These are phyloP conservation scores for Patiria pectinifera DNA, from an alignment of 53 echinoderm and acorn worm genomes.

Conservation along the genomic window DNA sequence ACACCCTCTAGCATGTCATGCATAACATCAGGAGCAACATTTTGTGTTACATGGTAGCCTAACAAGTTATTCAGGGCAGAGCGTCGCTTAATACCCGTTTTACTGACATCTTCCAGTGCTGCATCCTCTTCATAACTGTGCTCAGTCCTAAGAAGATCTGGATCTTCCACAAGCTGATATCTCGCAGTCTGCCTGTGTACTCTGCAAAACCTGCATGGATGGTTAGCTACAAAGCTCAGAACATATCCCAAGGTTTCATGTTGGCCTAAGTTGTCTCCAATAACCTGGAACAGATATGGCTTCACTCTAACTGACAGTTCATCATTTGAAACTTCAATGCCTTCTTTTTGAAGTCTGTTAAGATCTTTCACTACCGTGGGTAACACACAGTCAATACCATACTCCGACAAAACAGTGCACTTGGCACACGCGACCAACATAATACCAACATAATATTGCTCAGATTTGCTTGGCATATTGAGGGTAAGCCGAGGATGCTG, in stretches of 20 bases:
- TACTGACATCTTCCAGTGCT: background rate
- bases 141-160: conserved; percentile 25
- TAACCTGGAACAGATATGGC: conserved; percentile 56
- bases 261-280: conserved; percentile 65
- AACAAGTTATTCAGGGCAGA: conserved; percentile 40
- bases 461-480: conserved; percentile 28
- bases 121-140: conserved; percentile 35
- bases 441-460: conserved; percentile 58
- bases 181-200: conserved; percentile 30
- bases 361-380: conserved; percentile 44
- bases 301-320: conserved; percentile 33
- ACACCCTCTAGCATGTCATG: conserved; percentile 60
- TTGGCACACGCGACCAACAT: conserved; percentile 53
- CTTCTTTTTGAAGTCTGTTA: conserved; percentile 1
- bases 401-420: conserved; percentile 7
- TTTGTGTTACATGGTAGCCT: conserved; percentile 44
- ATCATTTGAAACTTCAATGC: conserved; percentile 35
- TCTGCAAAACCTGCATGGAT: conserved; percentile 58
- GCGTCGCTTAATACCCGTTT: conserved; percentile 46
- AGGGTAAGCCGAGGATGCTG: conserved; percentile 35
- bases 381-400: conserved; percentile 52
- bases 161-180: conserved; percentile 40
- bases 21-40: conserved; percentile 47
- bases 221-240: conserved; percentile 54
- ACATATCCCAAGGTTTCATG: conserved; percentile 55